Conservation (phyloP, 1,140 invertebrate genomes). For the Drosophila nigrodunni region DNA sequence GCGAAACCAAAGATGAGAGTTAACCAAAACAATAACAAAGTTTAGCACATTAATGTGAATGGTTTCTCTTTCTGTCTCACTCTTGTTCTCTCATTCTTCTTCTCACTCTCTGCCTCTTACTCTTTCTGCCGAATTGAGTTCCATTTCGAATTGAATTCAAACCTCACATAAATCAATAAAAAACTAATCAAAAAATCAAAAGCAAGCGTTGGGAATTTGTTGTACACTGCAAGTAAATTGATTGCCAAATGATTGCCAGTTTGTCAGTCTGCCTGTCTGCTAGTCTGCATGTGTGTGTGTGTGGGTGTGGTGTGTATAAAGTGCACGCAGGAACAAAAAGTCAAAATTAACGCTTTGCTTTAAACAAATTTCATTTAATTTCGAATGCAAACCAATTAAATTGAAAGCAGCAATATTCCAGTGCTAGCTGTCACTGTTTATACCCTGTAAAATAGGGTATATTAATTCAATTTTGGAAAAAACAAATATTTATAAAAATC, state of each 20-base stretch:
- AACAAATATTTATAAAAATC: too few relatives aligned
- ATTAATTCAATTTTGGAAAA: too few relatives aligned
- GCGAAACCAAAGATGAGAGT: conserved; percentile 31
- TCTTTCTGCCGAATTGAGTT: background rate
- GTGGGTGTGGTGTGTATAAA: conserved; percentile 21
- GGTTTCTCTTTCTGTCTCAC: background rate
- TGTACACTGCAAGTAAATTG: conserved; percentile 41
- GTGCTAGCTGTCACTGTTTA: conserved; percentile 17
- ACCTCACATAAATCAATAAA: conserved; percentile 68
- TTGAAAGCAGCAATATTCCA: conserved; percentile 50
- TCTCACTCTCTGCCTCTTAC: background rate
- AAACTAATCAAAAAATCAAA: conserved; percentile 76
- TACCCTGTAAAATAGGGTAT: conserved; percentile 8
- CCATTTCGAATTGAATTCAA: conserved; percentile 21
- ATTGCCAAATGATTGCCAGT: conserved; percentile 36
- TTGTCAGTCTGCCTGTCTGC: background rate
- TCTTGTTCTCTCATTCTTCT: background rate
- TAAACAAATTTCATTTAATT: conserved; percentile 46
- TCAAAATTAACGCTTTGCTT: conserved; percentile 29
- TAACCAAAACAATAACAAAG: conserved; percentile 46
- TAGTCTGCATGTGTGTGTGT: background rate
- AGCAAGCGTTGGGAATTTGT: conserved; percentile 54
- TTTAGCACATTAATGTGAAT: conserved; percentile 19
- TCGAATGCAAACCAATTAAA: conserved; percentile 71
- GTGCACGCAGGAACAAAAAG: conserved; percentile 19